phyloP scores from a whole-genome alignment of 1,140 invertebrate genomes.

The Eciton burchellii region DNA sequence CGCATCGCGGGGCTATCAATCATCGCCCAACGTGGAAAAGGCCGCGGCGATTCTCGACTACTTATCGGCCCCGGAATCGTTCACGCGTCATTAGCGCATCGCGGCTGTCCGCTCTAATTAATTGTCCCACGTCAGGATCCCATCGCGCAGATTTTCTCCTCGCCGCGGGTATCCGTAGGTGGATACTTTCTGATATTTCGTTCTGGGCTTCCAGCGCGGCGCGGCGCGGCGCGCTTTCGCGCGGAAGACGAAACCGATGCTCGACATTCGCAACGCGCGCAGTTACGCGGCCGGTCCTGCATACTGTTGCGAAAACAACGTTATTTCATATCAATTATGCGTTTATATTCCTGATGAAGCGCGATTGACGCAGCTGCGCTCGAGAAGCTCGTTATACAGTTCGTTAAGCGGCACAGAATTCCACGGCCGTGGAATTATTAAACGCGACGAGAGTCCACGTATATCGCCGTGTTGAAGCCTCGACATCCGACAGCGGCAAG shows the following conservation, averaged over 20 bases:
- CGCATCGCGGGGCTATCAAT: slow-evolving; percentile 71
- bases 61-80: slow-evolving; percentile 73
- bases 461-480: slow-evolving; percentile 38
- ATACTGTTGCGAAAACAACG: no score
- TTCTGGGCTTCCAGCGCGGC: slow-evolving; percentile 38
- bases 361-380: not conserved
- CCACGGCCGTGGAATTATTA: slow-evolving; percentile 31
- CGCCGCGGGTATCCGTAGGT: slow-evolving; percentile 42
- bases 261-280: not conserved
- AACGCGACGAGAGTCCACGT: slow-evolving; percentile 25
- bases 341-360: not conserved
- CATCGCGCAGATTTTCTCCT: slow-evolving; percentile 68
- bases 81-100: slow-evolving; percentile 75
- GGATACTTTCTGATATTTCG: slow-evolving; percentile 56
- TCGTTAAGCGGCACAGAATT: slow-evolving; percentile 23
- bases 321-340: slow-evolving; percentile 14
- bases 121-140: slow-evolving; percentile 72
- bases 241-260: slow-evolving; percentile 25
- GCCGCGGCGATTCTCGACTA: slow-evolving; percentile 69
- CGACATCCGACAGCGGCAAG: slow-evolving; percentile 47
- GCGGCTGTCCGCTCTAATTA: slow-evolving; percentile 74
- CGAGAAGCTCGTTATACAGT: not conserved
- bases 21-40: slow-evolving; percentile 70
- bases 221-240: slow-evolving; percentile 7
- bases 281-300: no score